Evolutionary conservation across 2,888 invertebrate genomes (phyloP), one percentile per base, ranked within the genome.

Genomic region (Nipponacmea schrenckii): DNA sequence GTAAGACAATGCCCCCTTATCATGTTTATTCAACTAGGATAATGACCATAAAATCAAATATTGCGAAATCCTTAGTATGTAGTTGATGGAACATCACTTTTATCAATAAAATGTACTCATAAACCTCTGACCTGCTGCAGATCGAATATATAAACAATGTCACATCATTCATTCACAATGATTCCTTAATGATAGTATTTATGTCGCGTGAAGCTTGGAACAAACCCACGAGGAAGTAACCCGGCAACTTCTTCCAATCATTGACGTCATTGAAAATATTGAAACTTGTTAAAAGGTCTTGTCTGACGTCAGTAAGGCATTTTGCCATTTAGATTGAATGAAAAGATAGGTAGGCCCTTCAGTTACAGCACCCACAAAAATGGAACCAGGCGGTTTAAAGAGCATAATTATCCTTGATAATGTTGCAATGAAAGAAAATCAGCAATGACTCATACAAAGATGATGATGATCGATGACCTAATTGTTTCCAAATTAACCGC

Each of bases 291-390:
- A 24, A 56, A 56, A 56, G 56, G 56, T 56, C 56, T 56, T 56
- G 56, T 56, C 56, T 56, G 56, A 56, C 56, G 56, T 56, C 56
- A 56, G 56, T 24, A 56, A 56, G 56, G 56, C 56, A 56, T 56
- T 56, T 56, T 56, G 56, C 56, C 56, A 56, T 56, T 56, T 56
- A 56, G 56, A 20, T 56, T 24, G 56, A 20, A 56, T 56, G 24
- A 56, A 56, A 56, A 24, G 39, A 24, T 56, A 24, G 56, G 56
- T 56, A 56, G 56, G 24, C 56, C 56, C 56, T 56, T 56, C 56
- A 56, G 56, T 56, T 20, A 24, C 14, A 24, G 56, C 56, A 56
- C 56, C 56, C 56, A 56, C 56, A 56, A 56, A 56, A 56, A 56
- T 39, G 39, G 39, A 39, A 39, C 39, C 39, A 39, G 39, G 39